phyloP scores from a whole-genome alignment of 2,797 vertebrate genomes.

The Sarcoramphus papa region DNA sequence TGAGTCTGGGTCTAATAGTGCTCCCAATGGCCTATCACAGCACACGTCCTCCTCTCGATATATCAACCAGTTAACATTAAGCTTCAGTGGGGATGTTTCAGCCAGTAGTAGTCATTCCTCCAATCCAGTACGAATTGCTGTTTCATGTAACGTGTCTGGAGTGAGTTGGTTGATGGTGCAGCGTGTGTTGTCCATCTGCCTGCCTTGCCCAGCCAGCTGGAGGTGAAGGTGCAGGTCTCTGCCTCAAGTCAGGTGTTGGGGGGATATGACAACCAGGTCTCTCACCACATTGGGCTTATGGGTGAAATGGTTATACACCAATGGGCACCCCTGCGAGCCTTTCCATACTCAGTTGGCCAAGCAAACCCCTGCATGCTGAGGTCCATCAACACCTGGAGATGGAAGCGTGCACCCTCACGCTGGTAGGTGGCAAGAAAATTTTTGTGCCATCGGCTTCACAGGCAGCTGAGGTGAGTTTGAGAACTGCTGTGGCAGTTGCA shows the following conservation, averaged over 20 bases:
- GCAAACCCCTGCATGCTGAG: background rate
- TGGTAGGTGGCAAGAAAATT: background rate
- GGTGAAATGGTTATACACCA: background rate
- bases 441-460: fast-evolving
- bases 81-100: background rate
- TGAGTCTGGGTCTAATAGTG: background rate
- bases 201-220: background rate
- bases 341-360: background rate
- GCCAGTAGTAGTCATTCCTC: background rate
- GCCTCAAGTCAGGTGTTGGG: background rate
- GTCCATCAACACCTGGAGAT: background rate
- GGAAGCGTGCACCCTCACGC: fast-evolving
- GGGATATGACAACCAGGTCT: background rate
- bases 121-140: background rate
- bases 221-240: background rate
- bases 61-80: background rate
- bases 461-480: background rate
- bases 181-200: background rate
- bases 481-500: background rate
- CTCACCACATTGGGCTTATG: background rate
- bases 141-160: too few species aligned
- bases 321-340: background rate
- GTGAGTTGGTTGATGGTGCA: background rate
- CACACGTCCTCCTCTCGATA: background rate
- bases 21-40: background rate